Evolutionary conservation across 2,113 vertebrate genomes (phyloP).

Genomic region (Phalacrocorax pelagicus): DNA sequence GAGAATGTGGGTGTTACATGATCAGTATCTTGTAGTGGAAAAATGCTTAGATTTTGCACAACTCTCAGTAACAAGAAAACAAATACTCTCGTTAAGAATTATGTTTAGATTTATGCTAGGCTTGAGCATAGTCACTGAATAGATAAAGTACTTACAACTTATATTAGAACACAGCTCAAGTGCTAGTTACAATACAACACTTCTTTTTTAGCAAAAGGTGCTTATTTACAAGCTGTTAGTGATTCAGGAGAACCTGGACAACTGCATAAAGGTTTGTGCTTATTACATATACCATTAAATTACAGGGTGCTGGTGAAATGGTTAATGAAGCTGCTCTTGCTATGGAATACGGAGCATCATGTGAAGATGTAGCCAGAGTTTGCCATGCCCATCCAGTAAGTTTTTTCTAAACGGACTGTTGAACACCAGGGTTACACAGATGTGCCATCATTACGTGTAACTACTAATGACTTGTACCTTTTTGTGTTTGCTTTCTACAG

Average conservation of each 20-base stretch:
- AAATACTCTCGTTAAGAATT: background rate
- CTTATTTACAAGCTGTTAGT: background rate
- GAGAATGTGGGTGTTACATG: background rate
- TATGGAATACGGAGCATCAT: conserved; percentile 97
- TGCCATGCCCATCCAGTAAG: conserved; percentile 97
- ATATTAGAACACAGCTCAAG: background rate
- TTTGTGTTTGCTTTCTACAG: conserved; percentile 73
- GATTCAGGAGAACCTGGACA: background rate
- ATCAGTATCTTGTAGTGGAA: background rate
- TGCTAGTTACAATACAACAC: background rate
- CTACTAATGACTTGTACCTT: background rate
- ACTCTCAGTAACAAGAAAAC: background rate
- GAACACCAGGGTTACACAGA: background rate
- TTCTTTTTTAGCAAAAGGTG: background rate
- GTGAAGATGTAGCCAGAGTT: conserved; percentile 94
- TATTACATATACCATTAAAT: background rate
- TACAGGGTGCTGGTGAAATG: conserved; percentile 95
- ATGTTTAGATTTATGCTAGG: background rate
- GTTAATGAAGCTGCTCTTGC: conserved; percentile 96
- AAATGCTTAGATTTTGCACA: background rate
- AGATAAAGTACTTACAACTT: background rate
- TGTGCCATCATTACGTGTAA: background rate
- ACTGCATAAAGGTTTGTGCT: background rate
- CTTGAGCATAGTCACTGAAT: background rate
- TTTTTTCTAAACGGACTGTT: background rate